Evolutionary conservation across 2,113 vertebrate genomes (phyloP), one percentile per base, ranked within the genome.

Genomic region (Corvus cornix): DNA sequence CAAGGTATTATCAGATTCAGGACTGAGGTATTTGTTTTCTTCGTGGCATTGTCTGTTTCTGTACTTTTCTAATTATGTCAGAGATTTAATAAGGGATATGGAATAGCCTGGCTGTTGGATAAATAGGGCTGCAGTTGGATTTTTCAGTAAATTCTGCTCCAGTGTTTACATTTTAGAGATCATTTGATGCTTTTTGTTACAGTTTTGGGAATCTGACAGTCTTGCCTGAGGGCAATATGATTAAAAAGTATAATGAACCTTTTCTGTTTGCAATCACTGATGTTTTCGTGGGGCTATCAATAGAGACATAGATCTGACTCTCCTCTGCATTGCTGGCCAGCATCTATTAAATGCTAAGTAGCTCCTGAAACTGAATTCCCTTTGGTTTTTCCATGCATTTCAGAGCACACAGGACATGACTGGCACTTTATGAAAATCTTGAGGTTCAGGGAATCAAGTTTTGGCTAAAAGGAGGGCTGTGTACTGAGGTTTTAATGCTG

Each of bases 51-150:
- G 55, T 89, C 33, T 55, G 39, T 90, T 85, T 86, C 91, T 87
- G 14, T 82, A 43, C 13, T 97, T 92, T 97, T 70, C 49, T 83
- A 63, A 75, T 84, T 86, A 60, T 86, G n/a, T 41, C 62, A 63
- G 75, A 89, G 56, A 60, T 90, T 88, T 72, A 60, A 53, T 35
- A 46, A 84, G 70, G 56, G 87, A 41, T 59, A 27, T 0, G 26
- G 88, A 92, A 33, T 43, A 51, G 68, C 33, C 41, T 91, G 72
- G 37, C 26, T 5, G 10, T 28, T 56, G 72, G 64, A n/a, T 69
- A 46, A 86, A 31, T 26, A 39, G 35, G 74, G 51, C 37, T 87
- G 41, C 22, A 31, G 35, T 56, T 84, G 43, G 31, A 41, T 79
- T 52, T 76, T 74, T 81, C 30, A 7, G 7, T 88, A 64, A 30